Conservation (phyloP, 2,113 vertebrate species). For the Brevimyrus niger region DNA sequence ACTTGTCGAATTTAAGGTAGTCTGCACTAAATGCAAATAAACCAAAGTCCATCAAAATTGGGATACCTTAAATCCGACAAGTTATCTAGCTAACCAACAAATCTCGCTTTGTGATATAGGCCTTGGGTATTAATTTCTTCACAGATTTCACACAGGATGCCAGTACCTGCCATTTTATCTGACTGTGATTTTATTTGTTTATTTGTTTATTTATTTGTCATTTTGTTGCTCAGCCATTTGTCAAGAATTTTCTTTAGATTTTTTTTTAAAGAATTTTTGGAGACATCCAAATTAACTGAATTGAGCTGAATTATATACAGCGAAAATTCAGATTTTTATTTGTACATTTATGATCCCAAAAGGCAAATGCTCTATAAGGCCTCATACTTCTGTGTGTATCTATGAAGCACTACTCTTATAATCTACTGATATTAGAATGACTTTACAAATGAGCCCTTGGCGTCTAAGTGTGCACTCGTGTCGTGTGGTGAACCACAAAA, state of each 20-base stretch:
- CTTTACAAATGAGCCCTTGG: slow-evolving; percentile 50
- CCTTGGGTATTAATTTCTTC: neutral
- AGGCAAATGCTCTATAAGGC: neutral
- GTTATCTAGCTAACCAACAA: neutral
- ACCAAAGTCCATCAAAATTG: neutral
- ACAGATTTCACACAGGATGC: neutral
- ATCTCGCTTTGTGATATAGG: neutral
- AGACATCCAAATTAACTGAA: neutral
- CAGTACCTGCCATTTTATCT: neutral
- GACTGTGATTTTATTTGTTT: neutral
- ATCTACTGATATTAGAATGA: slow-evolving; percentile 47
- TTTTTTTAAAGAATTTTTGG: neutral
- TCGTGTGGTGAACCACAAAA: slow-evolving; percentile 57
- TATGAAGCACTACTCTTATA: neutral
- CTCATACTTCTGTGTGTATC: neutral
- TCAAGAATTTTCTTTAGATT: neutral
- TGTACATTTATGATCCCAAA: neutral
- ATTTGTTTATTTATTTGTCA: neutral
- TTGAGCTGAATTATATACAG: neutral
- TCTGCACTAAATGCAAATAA: neutral
- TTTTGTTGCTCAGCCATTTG: neutral
- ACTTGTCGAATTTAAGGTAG: neutral
- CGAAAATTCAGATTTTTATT: neutral
- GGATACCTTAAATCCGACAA: neutral
- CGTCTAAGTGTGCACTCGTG: slow-evolving; percentile 53